Conservation (phyloP, 2,797 vertebrate genomes). For the Fistularia tabacaria region DNA sequence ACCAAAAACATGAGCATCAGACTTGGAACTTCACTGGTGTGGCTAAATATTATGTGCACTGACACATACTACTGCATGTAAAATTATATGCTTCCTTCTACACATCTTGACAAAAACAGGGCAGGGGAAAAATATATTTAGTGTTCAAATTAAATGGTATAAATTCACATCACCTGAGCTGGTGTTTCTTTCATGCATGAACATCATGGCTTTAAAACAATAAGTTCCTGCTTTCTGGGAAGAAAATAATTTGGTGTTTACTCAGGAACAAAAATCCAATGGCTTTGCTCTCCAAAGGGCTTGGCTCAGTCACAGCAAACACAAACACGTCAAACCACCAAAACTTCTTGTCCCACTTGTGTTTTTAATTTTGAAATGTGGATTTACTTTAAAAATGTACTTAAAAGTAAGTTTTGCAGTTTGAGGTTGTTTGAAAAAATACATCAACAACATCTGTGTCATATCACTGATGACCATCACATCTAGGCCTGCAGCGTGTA, state of each 20-base stretch:
- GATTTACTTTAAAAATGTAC: no score
- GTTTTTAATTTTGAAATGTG: no score
- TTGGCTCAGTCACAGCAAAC: constrained; percentile 63
- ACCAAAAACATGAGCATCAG: constrained; percentile 15
- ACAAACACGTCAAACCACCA: constrained; percentile 12
- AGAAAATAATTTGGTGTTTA: constrained; percentile 3
- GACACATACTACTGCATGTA: constrained; percentile 34
- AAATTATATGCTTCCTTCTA: constrained; percentile 37
- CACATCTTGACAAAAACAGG: constrained; percentile 24
- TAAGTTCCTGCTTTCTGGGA: constrained; percentile 22
- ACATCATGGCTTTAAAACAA: constrained; percentile 48
- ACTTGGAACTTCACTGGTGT: constrained; percentile 24
- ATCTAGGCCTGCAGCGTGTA: no score
- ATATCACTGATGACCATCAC: no score
- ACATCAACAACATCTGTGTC: no score
- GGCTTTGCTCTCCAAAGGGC: constrained; percentile 58
- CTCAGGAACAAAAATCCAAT: constrained; percentile 47
- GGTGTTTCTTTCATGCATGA: constrained; percentile 6
- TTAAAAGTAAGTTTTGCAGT: no score
- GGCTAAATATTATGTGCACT: constrained; percentile 32
- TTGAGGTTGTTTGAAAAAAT: no score
- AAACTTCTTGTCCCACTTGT: no score
- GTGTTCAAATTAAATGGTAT: constrained; percentile 20
- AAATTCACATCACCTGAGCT: constrained; percentile 34
- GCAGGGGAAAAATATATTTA: constrained; percentile 1